Evolutionary conservation across 2,113 vertebrate genomes (phyloP).

Genomic region (Colinus virginianus): DNA sequence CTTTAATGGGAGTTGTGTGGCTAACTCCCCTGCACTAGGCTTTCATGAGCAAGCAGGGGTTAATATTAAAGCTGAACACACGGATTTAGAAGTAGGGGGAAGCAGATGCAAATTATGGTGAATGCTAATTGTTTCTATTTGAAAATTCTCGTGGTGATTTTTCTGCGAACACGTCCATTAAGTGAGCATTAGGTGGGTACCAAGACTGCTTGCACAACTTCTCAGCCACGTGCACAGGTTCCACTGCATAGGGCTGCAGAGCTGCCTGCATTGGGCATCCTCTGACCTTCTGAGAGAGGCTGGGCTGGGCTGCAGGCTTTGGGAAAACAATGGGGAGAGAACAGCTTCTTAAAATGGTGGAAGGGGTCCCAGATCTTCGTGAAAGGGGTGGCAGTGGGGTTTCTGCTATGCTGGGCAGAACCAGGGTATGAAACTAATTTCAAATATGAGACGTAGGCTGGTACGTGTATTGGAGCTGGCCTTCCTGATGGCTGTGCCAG

Average conservation of each 20-base stretch:
- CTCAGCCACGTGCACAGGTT: conserved; percentile 7
- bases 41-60: conserved; percentile 53
- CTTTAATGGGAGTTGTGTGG: conserved; percentile 65
- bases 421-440: background rate
- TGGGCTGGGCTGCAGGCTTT: background rate
- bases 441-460: accelerated
- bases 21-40: conserved; percentile 27
- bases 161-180: conserved; percentile 74
- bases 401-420: background rate
- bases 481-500: background rate
- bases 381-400: accelerated
- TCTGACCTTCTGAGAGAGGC: background rate
- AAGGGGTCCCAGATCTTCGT: background rate
- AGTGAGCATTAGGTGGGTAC: conserved; percentile 68
- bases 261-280: background rate
- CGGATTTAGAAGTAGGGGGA: conserved; percentile 62
- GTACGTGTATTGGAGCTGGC: background rate
- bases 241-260: background rate
- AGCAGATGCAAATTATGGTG: conserved; percentile 75
- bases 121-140: conserved; percentile 80
- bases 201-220: conserved; percentile 44
- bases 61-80: conserved; percentile 61
- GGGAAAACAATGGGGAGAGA: background rate
- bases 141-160: conserved; percentile 73
- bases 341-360: background rate